Evolutionary conservation across 2,888 invertebrate genomes (phyloP), one percentile per base, ranked within the genome.

Genomic region (Melanostoma mellinum): DNA sequence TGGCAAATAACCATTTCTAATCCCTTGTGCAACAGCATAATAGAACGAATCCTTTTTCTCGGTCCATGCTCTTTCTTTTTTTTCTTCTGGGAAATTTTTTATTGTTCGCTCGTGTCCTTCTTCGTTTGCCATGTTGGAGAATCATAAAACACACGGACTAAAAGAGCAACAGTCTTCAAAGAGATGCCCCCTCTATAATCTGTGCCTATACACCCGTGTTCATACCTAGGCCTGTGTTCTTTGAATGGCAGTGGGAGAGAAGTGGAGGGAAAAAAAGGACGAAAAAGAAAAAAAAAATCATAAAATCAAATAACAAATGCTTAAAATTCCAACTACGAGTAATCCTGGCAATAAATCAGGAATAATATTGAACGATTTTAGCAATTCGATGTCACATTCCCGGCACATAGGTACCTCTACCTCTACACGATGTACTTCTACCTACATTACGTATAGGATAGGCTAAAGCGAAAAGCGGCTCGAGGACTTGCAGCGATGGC

Each of bases 271-370:
- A 20, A 46, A 56, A 6, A 46, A 30, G 50, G 35, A 61, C 38
- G n/a, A 35, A 74, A 9, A 50, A 71, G 50, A 20, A 58, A 68
- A 50, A 69, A 79, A 79, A 80, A 75, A 79, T 68, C 85, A 81
- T 78, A 85, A 85, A 85, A 85, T 78, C 86, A 85, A 85, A 79
- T 80, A 85, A 86, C 81, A 82, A 86, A 87, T 87, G 86, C 86
- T 87, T 87, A 87, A 87, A 86, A 85, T 86, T 85, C 85, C 85
- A 81, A 80, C 86, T 85, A 86, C 85, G 86, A 86, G 87, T 86
- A 87, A 87, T 87, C 86, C 86, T 74, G 74, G 81, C 85, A 86
- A 87, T 87, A 87, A 87, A 87, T 87, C 87, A 87, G 87, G 85
- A 79, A 86, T 86, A 86, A 86, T 87, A 87, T 87, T 86, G 86